phyloP scores from a whole-genome alignment of 2,888 invertebrate species.

The Iphiclides podalirius region DNA sequence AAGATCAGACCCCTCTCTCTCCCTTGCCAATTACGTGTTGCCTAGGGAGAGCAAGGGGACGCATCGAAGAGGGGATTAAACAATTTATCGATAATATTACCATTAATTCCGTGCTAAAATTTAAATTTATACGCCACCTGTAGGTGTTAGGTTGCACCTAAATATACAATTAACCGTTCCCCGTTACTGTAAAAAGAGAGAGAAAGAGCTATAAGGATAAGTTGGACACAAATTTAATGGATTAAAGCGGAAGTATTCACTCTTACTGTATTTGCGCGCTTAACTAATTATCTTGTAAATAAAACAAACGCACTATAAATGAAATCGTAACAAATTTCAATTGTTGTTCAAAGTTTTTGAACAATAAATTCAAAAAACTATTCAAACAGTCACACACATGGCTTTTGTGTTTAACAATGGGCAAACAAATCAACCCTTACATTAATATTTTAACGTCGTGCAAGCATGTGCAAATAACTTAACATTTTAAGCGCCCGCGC shows the following conservation, averaged over 20 bases:
- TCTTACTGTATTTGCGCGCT: too few species aligned
- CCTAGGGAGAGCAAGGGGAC: constrained; percentile 20
- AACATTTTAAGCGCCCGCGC: background rate
- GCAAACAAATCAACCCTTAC: constrained; percentile 54
- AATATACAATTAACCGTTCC: too few species aligned
- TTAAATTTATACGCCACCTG: constrained; percentile 17
- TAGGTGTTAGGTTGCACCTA: background rate
- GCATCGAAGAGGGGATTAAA: constrained; percentile 18
- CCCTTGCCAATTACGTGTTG: constrained; percentile 50
- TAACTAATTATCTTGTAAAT: too few species aligned
- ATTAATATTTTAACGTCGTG: constrained; percentile 64
- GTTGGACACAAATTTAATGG: too few species aligned
- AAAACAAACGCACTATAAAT: too few species aligned
- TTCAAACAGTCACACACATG: constrained; percentile 22
- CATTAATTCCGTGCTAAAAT: constrained; percentile 33
- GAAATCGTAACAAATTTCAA: constrained; percentile 38
- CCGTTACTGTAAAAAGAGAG: too few species aligned
- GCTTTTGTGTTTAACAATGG: constrained; percentile 54
- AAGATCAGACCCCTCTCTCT: constrained; percentile 40
- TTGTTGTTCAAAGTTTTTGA: constrained; percentile 36
- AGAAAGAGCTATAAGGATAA: too few species aligned
- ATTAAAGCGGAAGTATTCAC: too few species aligned
- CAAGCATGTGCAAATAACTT: constrained; percentile 32
- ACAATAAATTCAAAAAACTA: constrained; percentile 43
- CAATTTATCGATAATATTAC: constrained; percentile 32